A percentile compares a stretch with the other conserved stretches of the same genome.
Evolutionary conservation across 2,797 vertebrate species (phyloP).

Genomic region (Momotus momota): DNA sequence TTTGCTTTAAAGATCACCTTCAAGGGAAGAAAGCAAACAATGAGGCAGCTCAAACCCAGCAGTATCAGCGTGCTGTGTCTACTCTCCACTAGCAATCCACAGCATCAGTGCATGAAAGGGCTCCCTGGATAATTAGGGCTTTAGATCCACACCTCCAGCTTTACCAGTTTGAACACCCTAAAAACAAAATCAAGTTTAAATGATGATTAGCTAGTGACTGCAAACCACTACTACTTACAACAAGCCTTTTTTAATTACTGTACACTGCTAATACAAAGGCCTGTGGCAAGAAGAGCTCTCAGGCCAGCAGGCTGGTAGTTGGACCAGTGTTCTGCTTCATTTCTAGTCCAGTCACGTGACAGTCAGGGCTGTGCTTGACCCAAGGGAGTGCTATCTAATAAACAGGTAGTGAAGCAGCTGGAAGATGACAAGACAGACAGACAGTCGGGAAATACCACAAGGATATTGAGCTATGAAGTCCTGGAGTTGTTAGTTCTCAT

Average conservation of each 20-base stretch:
- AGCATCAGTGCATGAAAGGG: not conserved
- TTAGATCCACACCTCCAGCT: not conserved
- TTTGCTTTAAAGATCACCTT: constrained; percentile 24
- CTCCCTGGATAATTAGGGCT: not conserved
- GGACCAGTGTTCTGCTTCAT: not conserved
- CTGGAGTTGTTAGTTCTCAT: not conserved
- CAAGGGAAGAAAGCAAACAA: not conserved
- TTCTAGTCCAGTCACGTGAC: not conserved
- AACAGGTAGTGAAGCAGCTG: not conserved
- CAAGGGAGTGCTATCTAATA: not conserved
- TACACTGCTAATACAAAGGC: not conserved
- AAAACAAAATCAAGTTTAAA: not conserved
- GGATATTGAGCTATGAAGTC: not conserved
- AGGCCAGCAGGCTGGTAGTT: not conserved
- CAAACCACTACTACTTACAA: not conserved
- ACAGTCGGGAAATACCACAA: not conserved
- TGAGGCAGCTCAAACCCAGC: not conserved
- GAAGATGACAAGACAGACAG: not conserved
- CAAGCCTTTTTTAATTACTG: not conserved
- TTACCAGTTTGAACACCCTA: not conserved
- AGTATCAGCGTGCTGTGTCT: not conserved
- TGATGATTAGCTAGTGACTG: not conserved
- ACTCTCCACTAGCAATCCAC: not conserved
- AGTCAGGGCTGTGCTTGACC: not conserved
- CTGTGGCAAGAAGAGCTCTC: not conserved